Evolutionary conservation across 64 coral and sea anemone species (phyloP).

Genomic region (Catalaphyllia jardinei): DNA sequence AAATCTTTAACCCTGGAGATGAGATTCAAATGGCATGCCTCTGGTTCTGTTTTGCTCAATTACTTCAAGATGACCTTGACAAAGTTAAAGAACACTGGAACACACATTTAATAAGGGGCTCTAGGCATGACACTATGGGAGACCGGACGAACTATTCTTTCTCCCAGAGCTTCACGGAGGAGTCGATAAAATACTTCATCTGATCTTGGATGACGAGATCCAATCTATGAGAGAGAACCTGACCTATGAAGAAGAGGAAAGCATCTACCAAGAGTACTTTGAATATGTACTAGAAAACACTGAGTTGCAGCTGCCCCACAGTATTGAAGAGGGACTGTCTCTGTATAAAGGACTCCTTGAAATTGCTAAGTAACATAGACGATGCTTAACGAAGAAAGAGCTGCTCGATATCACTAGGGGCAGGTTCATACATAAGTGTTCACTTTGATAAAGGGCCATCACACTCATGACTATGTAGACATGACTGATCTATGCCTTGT

Average conservation of each 20-base stretch:
- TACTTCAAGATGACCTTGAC: too few species aligned
- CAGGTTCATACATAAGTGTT: neutral
- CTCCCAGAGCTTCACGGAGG: conserved; percentile 76
- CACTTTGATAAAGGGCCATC: conserved; percentile 29
- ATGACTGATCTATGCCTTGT: conserved; percentile 44
- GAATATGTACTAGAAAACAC: conserved; percentile 83
- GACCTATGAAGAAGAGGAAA: conserved; percentile 77
- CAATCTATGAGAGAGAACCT: conserved; percentile 72
- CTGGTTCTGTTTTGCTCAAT: too few species aligned
- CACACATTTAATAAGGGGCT: conserved; percentile 69
- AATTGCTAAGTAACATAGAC: conserved; percentile 69
- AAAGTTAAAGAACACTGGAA: conserved; percentile 15
- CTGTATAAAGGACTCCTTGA: conserved; percentile 83
- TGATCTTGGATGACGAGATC: conserved; percentile 58
- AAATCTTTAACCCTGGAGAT: too few species aligned
- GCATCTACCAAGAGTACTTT: conserved; percentile 72
- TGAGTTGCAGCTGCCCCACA: conserved; percentile 57
- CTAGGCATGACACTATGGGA: conserved; percentile 68
- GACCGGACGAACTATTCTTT: conserved; percentile 69
- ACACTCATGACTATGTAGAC: neutral
- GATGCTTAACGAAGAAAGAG: conserved; percentile 17
- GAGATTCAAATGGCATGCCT: too few species aligned
- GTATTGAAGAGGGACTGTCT: conserved; percentile 64
- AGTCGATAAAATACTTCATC: conserved; percentile 53
- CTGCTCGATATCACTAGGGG: conserved; percentile 6